Base-by-base conservation (phyloP, 2,888 invertebrate genomes). In the Lissonota sp. region DNA sequence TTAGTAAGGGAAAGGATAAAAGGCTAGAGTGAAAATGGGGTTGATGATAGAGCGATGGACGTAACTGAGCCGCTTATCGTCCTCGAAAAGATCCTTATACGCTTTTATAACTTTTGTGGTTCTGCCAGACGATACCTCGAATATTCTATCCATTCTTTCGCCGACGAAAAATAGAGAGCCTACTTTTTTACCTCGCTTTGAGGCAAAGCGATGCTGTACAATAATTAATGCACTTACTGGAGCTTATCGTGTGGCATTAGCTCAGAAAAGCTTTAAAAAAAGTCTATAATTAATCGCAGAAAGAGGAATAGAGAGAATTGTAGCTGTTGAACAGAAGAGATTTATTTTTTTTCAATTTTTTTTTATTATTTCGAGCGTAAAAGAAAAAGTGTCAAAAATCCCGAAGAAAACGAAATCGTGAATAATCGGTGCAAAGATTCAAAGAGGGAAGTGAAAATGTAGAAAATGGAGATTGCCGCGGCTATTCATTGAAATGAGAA, bases 11-110 rank as follows among this genome's bases (percentile, higher is more conserved):
- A 40, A 42, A 40, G 16, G 40, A 37, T 12, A 44, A 57, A 58
- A 46, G 8, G 53, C 49, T 58, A 53, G 64, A 39, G 66, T 64
- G 37, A 49, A 63, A 74, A 73, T 78, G 73, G 72, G 64, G 80
- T 69, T 80, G 83, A 70, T 83, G 10, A 83, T 80, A 55, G 4
- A 64, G 76, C 82, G 74, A 82, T 51, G 66, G 39, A 72, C 83
- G 77, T 82, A 76, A 84, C 76, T 87, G 86, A 88, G 88, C 88
- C 86, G 87, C 88, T 88, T 88, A 87, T 81, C 82, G 82, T 84
- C 77, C 80, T 80, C 82, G 78, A 39, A 53, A 66, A 71, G 49
- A 58, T 71, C 14, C 51, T 58, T 46, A 37, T 16, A 58, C 53
- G 10, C 10, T 55, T 44, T 44, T 39, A 53, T 49, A 58, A 6